Conservation (phyloP, 1,140 invertebrate genomes). For the Limonius californicus region DNA sequence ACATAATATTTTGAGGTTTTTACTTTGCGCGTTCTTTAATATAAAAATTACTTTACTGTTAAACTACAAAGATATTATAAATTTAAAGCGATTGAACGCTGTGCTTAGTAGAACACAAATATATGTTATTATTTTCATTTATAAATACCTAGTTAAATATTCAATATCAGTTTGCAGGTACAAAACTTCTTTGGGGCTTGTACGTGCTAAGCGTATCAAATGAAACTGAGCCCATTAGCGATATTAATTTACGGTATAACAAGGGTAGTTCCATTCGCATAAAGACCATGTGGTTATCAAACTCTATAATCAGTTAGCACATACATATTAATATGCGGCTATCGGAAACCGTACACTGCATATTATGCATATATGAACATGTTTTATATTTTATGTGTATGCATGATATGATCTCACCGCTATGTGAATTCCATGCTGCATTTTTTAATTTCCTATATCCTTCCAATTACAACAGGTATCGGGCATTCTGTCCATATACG, state of each 20-base stretch:
- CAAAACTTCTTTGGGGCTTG: no score
- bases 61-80: no score
- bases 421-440: conserved; percentile 24
- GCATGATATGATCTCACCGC: conserved; percentile 23
- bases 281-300: conserved; percentile 24
- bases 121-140: no score
- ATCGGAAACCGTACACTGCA: conserved; percentile 20
- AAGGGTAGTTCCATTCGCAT: conserved; percentile 17
- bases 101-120: no score
- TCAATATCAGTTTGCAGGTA: no score
- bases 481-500: not conserved
- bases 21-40: no score
- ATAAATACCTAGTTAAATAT: no score
- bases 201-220: not conserved
- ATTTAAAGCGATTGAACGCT: no score
- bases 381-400: conserved; percentile 32
- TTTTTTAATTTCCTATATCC: conserved; percentile 30
- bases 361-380: conserved; percentile 30
- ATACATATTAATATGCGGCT: conserved; percentile 28
- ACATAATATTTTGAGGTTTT: no score
- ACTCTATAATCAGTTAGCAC: conserved; percentile 12
- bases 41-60: no score
- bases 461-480: conserved; percentile 10
- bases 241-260: conserved; percentile 22
- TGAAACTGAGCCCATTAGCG: conserved; percentile 15